Evolutionary conservation across 2,797 vertebrate species (phyloP).

Genomic region (Spondyliosoma cantharus): DNA sequence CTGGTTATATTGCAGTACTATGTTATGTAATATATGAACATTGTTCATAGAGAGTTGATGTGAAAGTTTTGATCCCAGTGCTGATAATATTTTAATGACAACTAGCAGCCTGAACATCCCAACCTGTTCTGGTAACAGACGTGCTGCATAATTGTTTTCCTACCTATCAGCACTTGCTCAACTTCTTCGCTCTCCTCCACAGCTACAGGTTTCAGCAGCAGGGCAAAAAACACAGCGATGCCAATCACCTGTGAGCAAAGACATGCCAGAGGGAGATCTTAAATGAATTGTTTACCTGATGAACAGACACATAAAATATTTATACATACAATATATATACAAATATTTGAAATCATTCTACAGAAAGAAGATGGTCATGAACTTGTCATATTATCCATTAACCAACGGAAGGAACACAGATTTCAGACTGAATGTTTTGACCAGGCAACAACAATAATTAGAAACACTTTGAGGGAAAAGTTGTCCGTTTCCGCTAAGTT

Average conservation of each 20-base stretch:
- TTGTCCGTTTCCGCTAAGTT: too few species aligned
- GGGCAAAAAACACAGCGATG: slow-evolving; percentile 86
- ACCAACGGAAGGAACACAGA: neutral
- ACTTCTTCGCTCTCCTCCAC: slow-evolving; percentile 84
- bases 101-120: neutral
- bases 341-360: neutral
- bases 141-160: slow-evolving; percentile 39
- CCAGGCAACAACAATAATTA: too few species aligned
- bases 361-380: slow-evolving; percentile 1
- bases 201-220: slow-evolving; percentile 85
- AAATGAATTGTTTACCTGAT: neutral
- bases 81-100: neutral
- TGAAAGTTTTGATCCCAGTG: neutral
- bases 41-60: neutral
- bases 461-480: too few species aligned
- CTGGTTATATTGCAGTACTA: too few species aligned
- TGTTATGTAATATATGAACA: neutral
- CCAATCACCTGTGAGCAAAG: slow-evolving; percentile 82
- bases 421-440: neutral
- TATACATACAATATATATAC: too few species aligned
- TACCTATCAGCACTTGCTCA: slow-evolving; percentile 79
- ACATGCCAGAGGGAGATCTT: neutral
- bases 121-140: neutral
- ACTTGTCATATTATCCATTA: neutral
- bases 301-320: neutral